These are phyloP conservation scores for Chamaetylas fuelleborni DNA, from an alignment of 2,113 vertebrate species.

Conservation along the genomic window DNA sequence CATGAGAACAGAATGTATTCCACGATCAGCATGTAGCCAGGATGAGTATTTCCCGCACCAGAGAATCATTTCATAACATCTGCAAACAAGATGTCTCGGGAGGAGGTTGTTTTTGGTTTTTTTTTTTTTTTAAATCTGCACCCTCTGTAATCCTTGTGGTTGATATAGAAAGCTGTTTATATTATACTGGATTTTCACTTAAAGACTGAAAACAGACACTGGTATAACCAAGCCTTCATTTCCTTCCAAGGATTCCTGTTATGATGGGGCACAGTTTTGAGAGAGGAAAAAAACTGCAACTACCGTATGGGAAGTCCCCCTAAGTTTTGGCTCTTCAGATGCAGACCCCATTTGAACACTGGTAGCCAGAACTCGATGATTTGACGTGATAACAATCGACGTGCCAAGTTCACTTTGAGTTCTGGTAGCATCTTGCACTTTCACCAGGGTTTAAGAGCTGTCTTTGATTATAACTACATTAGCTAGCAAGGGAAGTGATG, in stretches of 20 bases:
- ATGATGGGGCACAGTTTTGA: neutral
- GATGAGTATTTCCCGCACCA: constrained; percentile 18
- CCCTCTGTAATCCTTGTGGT: neutral
- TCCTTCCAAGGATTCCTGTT: neutral
- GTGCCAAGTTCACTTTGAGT: neutral
- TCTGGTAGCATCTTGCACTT: neutral
- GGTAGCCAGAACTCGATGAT: neutral
- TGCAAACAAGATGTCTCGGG: constrained; percentile 45
- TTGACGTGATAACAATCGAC: neutral
- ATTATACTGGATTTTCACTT: neutral
- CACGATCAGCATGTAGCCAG: constrained; percentile 5
- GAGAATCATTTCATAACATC: constrained; percentile 35
- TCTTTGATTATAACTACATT: neutral
- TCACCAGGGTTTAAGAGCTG: neutral
- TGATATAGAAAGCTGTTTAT: neutral
- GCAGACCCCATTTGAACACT: neutral
- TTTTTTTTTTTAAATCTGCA: neutral
- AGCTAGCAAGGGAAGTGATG: neutral
- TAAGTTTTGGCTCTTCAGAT: neutral
- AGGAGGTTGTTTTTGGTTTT: neutral
- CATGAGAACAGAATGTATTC: constrained; percentile 38
- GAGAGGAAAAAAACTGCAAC: neutral
- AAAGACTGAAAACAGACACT: neutral
- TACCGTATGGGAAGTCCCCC: neutral
- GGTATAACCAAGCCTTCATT: neutral